Percentiles rank a stretch among this genome's conserved stretches.
phyloP scores from a whole-genome alignment of 2,113 vertebrate species.

The Bagarius yarrelli region DNA sequence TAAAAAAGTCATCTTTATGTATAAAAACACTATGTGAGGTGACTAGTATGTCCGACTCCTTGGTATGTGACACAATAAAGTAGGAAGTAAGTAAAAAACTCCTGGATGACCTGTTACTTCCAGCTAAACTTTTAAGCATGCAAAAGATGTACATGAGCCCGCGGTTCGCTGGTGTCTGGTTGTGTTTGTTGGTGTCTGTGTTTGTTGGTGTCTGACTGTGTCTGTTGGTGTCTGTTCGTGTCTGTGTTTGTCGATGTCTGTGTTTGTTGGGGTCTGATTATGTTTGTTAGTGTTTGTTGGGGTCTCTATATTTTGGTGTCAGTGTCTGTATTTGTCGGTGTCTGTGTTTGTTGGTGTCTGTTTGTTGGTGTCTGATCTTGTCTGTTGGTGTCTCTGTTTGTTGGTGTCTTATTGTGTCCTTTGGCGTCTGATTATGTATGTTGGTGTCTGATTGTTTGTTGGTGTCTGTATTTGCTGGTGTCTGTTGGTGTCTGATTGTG shows the following conservation, averaged over 20 bases:
- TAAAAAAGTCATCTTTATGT: too few relatives aligned
- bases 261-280: not conserved
- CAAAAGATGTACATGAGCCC: too few relatives aligned
- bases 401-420: not conserved
- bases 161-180: not conserved
- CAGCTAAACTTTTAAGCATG: too few relatives aligned
- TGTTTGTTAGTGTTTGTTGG: not conserved
- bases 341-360: not conserved
- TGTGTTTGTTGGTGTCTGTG: not conserved
- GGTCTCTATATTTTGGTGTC: not conserved
- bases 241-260: not conserved
- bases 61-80: too few relatives aligned
- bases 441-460: not conserved
- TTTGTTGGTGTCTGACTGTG: not conserved
- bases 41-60: too few relatives aligned
- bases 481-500: not conserved
- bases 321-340: not conserved
- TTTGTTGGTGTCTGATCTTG: not conserved
- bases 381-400: not conserved
- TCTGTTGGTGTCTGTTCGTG: not conserved
- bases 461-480: not conserved
- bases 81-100: too few relatives aligned
- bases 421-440: not conserved
- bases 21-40: too few relatives aligned
- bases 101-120: too few relatives aligned